Percentiles rank a stretch among this genome's conserved stretches.
Conservation (phyloP, 2,888 invertebrate genomes). For the Ophion costatus region DNA sequence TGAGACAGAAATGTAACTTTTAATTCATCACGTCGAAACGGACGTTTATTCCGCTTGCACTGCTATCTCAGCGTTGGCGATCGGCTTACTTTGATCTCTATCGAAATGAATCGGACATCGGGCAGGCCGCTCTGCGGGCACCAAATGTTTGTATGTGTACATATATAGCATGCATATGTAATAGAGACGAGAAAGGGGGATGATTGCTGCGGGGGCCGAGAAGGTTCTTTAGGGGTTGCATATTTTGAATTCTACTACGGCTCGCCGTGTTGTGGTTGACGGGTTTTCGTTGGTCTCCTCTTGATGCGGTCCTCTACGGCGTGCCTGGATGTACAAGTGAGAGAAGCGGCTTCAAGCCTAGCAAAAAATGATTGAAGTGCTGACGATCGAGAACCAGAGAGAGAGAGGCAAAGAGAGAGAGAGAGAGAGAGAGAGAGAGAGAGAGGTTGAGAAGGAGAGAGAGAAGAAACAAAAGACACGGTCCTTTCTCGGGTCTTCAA, state of each 20-base stretch:
- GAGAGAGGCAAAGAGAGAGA: constrained; percentile 13
- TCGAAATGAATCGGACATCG: constrained; percentile 30
- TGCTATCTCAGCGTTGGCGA: constrained; percentile 16
- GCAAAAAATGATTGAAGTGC: constrained; percentile 77
- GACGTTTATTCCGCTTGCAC: constrained; percentile 32
- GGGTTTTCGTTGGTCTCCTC: constrained; percentile 61
- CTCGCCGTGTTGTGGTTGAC: constrained; percentile 20
- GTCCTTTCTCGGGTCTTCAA: constrained; percentile 28
- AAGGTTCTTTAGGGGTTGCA: constrained; percentile 72
- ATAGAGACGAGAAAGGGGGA: constrained; percentile 29
- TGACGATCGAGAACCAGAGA: constrained; percentile 53
- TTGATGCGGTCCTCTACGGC: constrained; percentile 75
- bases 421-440: constrained; percentile 9
- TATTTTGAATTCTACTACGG: constrained; percentile 82
- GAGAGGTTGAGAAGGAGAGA: constrained; percentile 1
- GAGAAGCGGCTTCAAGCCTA: constrained; percentile 29
- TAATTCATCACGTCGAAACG: constrained; percentile 5
- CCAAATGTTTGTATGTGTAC: constrained; percentile 39
- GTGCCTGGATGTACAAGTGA: constrained; percentile 66
- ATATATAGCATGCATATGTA: constrained; percentile 26
- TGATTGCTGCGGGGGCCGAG: constrained; percentile 26
- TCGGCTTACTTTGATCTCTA: constrained; percentile 26
- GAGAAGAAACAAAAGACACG: constrained; percentile 19
- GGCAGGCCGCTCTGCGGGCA: constrained; percentile 39
- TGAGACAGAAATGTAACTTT: not conserved